Conservation (phyloP, 2,797 vertebrate species). For the Sternarchorhynchus goeldii region DNA sequence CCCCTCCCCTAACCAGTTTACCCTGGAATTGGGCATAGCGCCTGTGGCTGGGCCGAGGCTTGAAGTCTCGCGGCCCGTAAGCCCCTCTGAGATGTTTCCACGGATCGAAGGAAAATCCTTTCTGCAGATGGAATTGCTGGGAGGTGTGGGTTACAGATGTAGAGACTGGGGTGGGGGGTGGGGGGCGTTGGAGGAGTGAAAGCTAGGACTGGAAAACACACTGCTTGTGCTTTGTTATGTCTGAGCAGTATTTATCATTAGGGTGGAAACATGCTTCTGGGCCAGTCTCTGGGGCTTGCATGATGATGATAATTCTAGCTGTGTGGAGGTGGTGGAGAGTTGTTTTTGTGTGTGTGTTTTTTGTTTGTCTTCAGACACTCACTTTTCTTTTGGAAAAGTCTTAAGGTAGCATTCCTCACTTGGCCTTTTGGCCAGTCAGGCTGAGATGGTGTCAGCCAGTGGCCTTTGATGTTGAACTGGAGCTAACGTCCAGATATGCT, state of each 20-base stretch:
- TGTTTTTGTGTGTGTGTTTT: slow-evolving; percentile 20
- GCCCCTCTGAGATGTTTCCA: slow-evolving; percentile 67
- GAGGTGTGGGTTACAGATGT: slow-evolving; percentile 68
- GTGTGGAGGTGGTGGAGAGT: slow-evolving; percentile 44
- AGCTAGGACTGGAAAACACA: slow-evolving; percentile 60
- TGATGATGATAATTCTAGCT: slow-evolving; percentile 47
- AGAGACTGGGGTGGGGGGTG: slow-evolving; percentile 55
- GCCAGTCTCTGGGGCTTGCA: slow-evolving; percentile 35
- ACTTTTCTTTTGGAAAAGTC: slow-evolving; percentile 26
- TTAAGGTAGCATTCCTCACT: slow-evolving; percentile 30
- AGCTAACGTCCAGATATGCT: slow-evolving; percentile 36
- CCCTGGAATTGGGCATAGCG: slow-evolving; percentile 66
- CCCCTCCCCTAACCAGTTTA: slow-evolving; percentile 63
- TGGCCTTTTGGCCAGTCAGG: slow-evolving; percentile 1
- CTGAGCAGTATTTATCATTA: slow-evolving; percentile 52
- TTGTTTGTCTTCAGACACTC: slow-evolving; percentile 24
- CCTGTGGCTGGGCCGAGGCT: slow-evolving; percentile 41
- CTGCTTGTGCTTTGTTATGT: slow-evolving; percentile 52
- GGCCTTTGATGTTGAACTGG: slow-evolving; percentile 31
- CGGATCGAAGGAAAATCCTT: slow-evolving; percentile 70
- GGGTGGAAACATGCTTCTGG: slow-evolving; percentile 60
- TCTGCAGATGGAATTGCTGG: slow-evolving; percentile 67
- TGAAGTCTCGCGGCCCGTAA: slow-evolving; percentile 63
- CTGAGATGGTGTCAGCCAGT: slow-evolving; percentile 14
- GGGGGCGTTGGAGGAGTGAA: slow-evolving; percentile 48